phyloP scores from a whole-genome alignment of 2,113 vertebrate genomes.

The Lipotes vexillifer region DNA sequence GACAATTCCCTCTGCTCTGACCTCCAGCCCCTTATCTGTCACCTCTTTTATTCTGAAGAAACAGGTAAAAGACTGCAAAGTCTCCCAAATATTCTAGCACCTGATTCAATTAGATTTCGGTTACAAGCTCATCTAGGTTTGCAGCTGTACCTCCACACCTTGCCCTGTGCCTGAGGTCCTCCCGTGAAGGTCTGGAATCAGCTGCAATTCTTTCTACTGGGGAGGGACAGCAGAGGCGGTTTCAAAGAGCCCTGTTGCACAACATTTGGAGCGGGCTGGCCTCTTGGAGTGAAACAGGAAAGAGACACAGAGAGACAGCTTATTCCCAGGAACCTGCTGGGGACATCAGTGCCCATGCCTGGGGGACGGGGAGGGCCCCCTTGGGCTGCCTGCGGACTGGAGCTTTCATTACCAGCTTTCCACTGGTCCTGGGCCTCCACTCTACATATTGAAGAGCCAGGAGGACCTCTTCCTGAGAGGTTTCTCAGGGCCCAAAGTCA shows the following conservation, averaged over 20 bases:
- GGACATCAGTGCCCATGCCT: background rate
- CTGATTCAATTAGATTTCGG: background rate
- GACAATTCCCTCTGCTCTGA: background rate
- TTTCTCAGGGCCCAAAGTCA: background rate
- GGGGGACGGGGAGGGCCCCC: background rate
- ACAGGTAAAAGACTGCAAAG: background rate
- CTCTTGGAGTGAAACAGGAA: background rate
- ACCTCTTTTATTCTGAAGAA: background rate
- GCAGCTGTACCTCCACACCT: background rate
- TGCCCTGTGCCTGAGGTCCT: background rate
- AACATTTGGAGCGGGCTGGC: background rate
- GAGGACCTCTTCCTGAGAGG: background rate
- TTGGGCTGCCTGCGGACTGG: background rate
- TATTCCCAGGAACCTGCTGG: background rate
- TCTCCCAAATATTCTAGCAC: background rate
- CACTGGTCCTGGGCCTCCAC: background rate
- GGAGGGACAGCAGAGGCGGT: background rate
- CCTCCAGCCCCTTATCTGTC: background rate
- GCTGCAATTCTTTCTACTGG: background rate
- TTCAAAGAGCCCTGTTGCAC: background rate
- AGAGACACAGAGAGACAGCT: background rate
- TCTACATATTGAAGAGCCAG: fast-evolving
- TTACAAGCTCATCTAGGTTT: background rate
- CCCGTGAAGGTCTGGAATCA: background rate
- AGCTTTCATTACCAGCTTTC: background rate